A percentile compares a stretch with the other conserved stretches of the same genome.
Evolutionary conservation across 2,888 invertebrate species (phyloP).

Genomic region (Dryomyza anilis): DNA sequence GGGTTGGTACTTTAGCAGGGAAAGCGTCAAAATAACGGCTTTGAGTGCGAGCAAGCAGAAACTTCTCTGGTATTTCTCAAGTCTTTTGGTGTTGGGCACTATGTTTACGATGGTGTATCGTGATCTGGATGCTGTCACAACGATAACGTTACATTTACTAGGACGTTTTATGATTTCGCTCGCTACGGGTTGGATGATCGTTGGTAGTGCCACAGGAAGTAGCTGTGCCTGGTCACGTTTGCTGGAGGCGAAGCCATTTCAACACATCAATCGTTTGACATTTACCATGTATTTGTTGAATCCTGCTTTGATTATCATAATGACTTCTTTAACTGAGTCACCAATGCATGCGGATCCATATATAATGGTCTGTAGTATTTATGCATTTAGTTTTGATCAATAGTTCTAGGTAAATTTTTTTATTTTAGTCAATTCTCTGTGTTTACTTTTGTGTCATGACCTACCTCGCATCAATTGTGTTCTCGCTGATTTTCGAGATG

Average conservation of each 20-base stretch:
- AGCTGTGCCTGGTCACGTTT: slow-evolving; percentile 57
- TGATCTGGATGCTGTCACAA: slow-evolving; percentile 59
- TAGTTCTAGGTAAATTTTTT: not conserved
- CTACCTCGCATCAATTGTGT: slow-evolving; percentile 50
- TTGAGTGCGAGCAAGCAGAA: slow-evolving; percentile 39
- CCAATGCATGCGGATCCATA: slow-evolving; percentile 53
- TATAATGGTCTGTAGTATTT: slow-evolving; percentile 45
- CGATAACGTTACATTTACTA: slow-evolving; percentile 62
- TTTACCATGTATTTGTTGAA: slow-evolving; percentile 66
- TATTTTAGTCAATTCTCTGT: slow-evolving; percentile 45
- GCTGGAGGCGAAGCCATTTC: slow-evolving; percentile 51
- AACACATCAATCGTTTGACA: slow-evolving; percentile 63
- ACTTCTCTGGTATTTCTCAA: slow-evolving; percentile 48
- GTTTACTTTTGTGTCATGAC: slow-evolving; percentile 51
- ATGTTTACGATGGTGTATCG: slow-evolving; percentile 52
- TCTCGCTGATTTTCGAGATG: slow-evolving; percentile 52
- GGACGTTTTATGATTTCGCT: slow-evolving; percentile 60
- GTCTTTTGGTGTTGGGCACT: slow-evolving; percentile 48
- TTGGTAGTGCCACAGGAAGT: slow-evolving; percentile 64
- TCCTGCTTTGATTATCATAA: slow-evolving; percentile 63
- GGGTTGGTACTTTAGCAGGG: slow-evolving; percentile 59
- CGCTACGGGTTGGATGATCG: slow-evolving; percentile 64
- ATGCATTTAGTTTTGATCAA: not conserved
- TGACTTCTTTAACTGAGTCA: slow-evolving; percentile 54
- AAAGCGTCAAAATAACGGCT: no score